Evolutionary conservation across 2,113 vertebrate genomes (phyloP).

Genomic region (Aspiorhynchus laticeps): DNA sequence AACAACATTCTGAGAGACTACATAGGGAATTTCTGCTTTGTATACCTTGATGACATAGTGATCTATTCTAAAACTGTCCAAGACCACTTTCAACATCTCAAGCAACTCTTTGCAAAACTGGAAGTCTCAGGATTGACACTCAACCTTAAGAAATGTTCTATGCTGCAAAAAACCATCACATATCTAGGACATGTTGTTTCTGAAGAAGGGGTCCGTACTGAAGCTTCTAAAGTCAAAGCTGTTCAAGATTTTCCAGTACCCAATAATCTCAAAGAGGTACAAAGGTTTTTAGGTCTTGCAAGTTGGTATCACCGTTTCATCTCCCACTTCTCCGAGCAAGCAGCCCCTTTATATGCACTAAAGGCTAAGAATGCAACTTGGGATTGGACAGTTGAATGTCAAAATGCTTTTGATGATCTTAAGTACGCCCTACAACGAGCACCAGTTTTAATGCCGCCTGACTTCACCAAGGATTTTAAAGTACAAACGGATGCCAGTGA

Average conservation of each 20-base stretch:
- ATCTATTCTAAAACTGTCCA: slow-evolving; percentile 1
- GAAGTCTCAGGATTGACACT: no score
- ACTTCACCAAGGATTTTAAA: background rate
- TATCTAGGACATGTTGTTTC: no score
- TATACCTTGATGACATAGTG: background rate
- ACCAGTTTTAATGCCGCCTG: background rate
- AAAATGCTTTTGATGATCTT: slow-evolving; percentile 3
- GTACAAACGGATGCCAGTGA: background rate
- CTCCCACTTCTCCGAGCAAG: background rate
- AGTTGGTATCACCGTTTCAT: background rate
- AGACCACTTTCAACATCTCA: no score
- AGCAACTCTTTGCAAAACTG: no score
- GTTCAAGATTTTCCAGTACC: no score
- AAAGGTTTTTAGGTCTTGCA: no score
- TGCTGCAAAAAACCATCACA: no score
- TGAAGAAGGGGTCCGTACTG: no score
- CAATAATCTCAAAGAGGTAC: no score
- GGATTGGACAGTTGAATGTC: background rate
- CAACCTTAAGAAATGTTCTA: no score
- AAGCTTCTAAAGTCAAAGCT: no score
- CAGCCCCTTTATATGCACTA: background rate
- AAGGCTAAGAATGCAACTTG: background rate
- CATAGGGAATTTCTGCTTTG: background rate
- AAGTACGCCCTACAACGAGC: background rate
- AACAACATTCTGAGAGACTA: background rate